Evolutionary conservation across 1,140 invertebrate genomes (phyloP).

Genomic region (Cherax destructor): DNA sequence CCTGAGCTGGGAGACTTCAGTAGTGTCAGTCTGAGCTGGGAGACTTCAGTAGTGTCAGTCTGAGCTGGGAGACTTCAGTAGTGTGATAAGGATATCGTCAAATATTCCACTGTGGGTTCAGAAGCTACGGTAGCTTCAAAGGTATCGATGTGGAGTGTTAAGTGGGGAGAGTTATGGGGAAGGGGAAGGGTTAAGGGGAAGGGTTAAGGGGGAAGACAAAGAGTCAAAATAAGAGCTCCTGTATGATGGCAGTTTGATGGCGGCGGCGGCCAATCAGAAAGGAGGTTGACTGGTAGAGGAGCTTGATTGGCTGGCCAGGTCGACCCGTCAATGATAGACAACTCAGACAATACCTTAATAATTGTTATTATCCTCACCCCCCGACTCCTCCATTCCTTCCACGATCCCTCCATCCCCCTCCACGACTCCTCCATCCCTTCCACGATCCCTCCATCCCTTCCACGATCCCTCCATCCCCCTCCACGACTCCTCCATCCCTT

Average conservation of each 20-base stretch:
- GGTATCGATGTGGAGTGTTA: too few relatives aligned
- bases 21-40: too few relatives aligned
- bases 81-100: too few relatives aligned
- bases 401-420: slow-evolving; percentile 25
- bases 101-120: too few relatives aligned
- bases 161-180: too few relatives aligned
- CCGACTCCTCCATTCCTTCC: neutral
- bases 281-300: slow-evolving; percentile 12
- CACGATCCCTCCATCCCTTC: slow-evolving; percentile 24
- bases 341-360: slow-evolving; percentile 48
- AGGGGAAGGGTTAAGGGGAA: too few relatives aligned
- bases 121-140: too few relatives aligned
- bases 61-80: too few relatives aligned
- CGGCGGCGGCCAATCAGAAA: slow-evolving; percentile 16
- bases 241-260: neutral
- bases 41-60: too few relatives aligned
- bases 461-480: neutral
- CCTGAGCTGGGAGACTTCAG: too few relatives aligned
- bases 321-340: slow-evolving; percentile 36
- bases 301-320: slow-evolving; percentile 47
- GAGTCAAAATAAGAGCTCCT: slow-evolving; percentile 32
- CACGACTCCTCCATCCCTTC: neutral
- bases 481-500: too few relatives aligned
- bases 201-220: slow-evolving; percentile 5
- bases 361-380: slow-evolving; percentile 60